Conservation (phyloP, 2,797 vertebrate genomes). For the Rhynchonycteris naso region DNA sequence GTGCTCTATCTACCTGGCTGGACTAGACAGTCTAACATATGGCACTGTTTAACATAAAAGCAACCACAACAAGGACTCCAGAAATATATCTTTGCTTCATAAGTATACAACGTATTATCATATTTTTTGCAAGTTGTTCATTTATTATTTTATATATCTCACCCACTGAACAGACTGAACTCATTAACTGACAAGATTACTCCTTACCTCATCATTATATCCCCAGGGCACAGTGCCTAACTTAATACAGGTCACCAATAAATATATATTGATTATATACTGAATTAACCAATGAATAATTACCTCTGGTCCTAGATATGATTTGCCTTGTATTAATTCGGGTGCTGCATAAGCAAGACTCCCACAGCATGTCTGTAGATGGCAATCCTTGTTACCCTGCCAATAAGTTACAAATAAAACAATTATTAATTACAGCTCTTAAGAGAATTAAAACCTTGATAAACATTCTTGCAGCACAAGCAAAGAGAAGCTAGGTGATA, state of each 20-base stretch:
- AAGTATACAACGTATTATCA: background rate
- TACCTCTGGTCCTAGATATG: slow-evolving; percentile 97
- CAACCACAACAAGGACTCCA: background rate
- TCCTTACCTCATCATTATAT: slow-evolving; percentile 15
- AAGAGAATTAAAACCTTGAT: slow-evolving; percentile 41
- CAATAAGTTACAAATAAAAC: slow-evolving; percentile 70
- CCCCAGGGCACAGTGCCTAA: background rate
- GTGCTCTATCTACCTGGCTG: background rate
- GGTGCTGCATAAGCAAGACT: slow-evolving; percentile 97
- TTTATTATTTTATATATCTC: slow-evolving; percentile 14
- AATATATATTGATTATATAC: background rate
- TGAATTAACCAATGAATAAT: slow-evolving; percentile 61
- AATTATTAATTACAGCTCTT: background rate
- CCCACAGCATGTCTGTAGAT: slow-evolving; percentile 95
- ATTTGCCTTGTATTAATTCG: slow-evolving; percentile 96
- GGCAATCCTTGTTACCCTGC: slow-evolving; percentile 94
- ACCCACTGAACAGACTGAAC: slow-evolving; percentile 25
- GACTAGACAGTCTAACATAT: background rate
- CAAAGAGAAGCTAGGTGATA: slow-evolving; percentile 15
- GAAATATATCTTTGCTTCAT: background rate
- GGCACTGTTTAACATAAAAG: background rate
- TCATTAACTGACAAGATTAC: slow-evolving; percentile 34
- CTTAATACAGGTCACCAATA: slow-evolving; percentile 28
- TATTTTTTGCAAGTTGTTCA: slow-evolving; percentile 23
- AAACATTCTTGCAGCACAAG: slow-evolving; percentile 40